Percentiles rank a stretch among this genome's conserved stretches.
phyloP scores from a whole-genome alignment of 2,113 vertebrate genomes.

The Tympanuchus pallidicinctus region DNA sequence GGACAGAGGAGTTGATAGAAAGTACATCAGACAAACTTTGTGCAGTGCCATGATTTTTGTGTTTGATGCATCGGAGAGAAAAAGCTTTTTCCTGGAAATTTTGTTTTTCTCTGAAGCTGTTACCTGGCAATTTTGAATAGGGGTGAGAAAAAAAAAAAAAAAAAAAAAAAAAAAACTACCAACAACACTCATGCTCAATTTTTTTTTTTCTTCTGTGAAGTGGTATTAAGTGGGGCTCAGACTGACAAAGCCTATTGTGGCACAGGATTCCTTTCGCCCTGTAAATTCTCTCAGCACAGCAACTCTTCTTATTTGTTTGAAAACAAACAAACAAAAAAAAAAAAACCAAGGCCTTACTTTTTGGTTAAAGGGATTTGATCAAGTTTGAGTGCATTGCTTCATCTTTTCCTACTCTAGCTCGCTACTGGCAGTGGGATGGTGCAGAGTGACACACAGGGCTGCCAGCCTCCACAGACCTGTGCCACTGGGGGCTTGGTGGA shows the following conservation, averaged over 20 bases:
- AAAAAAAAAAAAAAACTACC: not conserved
- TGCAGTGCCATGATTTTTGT: not conserved
- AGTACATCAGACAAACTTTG: conserved; percentile 44
- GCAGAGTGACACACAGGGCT: not conserved
- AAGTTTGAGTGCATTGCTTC: not conserved
- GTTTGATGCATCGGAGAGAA: not conserved
- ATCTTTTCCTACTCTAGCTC: not conserved
- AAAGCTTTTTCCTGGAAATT: conserved; percentile 24
- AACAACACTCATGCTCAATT: not conserved
- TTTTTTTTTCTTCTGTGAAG: conserved; percentile 2
- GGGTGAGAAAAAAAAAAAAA: not conserved
- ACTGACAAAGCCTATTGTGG: not conserved
- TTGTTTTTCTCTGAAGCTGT: conserved; percentile 33
- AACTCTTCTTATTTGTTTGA: not conserved
- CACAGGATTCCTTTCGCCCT: not conserved
- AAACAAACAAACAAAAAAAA: too few species aligned
- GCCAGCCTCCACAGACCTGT: not conserved
- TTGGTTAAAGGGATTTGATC: not conserved
- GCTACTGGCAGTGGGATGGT: not conserved
- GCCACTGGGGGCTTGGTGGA: not conserved
- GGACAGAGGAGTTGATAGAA: conserved; percentile 17
- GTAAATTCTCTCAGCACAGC: not conserved
- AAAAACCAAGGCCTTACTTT: not conserved
- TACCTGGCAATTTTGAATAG: conserved; percentile 18
- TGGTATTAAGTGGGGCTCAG: not conserved